phyloP scores from a whole-genome alignment of 2,888 invertebrate species.

The Parapristionchus giblindavisi region DNA sequence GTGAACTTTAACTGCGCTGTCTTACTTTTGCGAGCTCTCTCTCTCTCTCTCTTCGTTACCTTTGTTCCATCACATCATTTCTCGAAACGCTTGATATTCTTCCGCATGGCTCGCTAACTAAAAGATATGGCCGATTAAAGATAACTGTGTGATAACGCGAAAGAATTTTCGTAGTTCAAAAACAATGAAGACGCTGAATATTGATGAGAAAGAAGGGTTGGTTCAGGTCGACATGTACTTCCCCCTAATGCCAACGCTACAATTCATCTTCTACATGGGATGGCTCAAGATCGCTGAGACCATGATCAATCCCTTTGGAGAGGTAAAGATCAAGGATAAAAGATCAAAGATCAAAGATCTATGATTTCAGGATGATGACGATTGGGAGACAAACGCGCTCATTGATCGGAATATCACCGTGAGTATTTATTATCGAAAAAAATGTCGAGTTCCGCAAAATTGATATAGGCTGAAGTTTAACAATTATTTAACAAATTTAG shows the following conservation, averaged over 20 bases:
- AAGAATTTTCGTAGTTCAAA: background rate
- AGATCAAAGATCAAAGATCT: background rate
- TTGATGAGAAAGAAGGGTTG: background rate
- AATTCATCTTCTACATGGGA: conserved; percentile 37
- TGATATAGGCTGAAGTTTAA: too few species aligned
- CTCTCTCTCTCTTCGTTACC: background rate
- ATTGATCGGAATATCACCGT: conserved; percentile 34
- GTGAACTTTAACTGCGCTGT: too few species aligned
- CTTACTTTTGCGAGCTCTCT: too few species aligned
- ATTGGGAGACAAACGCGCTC: conserved; percentile 37
- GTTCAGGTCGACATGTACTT: conserved; percentile 35
- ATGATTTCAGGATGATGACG: conserved; percentile 28
- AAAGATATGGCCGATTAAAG: background rate
- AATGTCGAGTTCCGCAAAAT: too few species aligned
- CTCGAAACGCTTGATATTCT: background rate
- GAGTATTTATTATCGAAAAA: background rate
- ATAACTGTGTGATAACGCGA: background rate
- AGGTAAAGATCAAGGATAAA: background rate
- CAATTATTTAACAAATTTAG: too few species aligned
- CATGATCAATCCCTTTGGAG: conserved; percentile 36
- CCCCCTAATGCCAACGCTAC: conserved; percentile 27
- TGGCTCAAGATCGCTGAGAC: conserved; percentile 29
- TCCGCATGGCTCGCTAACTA: background rate
- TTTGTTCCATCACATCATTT: background rate
- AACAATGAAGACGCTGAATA: background rate